Evolutionary conservation across 1,140 invertebrate species (phyloP), one percentile per base, ranked within the genome.

Genomic region (Agraylea sexmaculata): DNA sequence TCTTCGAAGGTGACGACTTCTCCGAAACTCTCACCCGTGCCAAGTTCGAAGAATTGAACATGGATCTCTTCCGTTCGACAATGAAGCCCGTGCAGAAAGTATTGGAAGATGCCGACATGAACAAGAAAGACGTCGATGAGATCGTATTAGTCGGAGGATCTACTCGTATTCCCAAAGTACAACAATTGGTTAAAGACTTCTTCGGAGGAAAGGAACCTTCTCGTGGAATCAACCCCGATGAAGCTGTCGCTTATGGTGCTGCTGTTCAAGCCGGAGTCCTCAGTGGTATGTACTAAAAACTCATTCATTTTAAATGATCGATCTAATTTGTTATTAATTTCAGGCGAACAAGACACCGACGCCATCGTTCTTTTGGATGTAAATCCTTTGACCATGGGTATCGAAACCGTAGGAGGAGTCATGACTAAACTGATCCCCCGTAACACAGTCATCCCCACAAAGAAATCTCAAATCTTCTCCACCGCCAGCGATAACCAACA

Each of bases 391-490:
- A 99, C 95, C 41, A 78, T 99, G 78, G 95, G 95, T 68, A 99
- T 99, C 58, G 95, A 99, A 70, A 99, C 95, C 45, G 94, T 99
- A 41, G 95, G 95, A 44, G 95, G 95, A 48, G 93, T 99, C 8
- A 99, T 99, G 95, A 98, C 95, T 44, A 99, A 98, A 63, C 72
- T 99, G 17, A 99, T 99, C 60, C 83, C 89, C 38, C 73, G 95
- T 55, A 99, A 99, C 71, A 97, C 93, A 30, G 93, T 97, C 27
- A 98, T 99, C 53, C 95, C 95, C 12, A 98, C 94, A n/a, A 99
- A 99, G 70, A 98, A 99, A 60, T 94, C 91, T 4, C 94, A 99
- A 60, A 93, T 99, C 52, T 99, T 99, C 78, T 96, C 92, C 1
- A 99, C 95, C 7, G 94, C 94, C 29, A 89, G 90, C 12, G 95